These are phyloP conservation scores for Pitta sordida DNA, from an alignment of 2,113 vertebrate genomes.

Conservation along the genomic window DNA sequence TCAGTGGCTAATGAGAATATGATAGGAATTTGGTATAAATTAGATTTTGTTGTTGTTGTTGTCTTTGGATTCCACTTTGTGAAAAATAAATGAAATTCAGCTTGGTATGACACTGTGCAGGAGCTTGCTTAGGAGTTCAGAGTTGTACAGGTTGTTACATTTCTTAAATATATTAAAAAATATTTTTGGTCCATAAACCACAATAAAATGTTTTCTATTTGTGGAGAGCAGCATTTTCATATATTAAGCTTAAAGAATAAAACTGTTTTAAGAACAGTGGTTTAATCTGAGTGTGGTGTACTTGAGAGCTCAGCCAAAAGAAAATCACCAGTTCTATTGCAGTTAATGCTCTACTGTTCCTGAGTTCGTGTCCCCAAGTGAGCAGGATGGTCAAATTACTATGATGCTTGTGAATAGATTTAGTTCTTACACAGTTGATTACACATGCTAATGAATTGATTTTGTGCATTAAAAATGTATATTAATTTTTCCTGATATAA, in stretches of 20 bases:
- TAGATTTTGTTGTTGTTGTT: neutral
- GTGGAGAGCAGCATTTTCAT: neutral
- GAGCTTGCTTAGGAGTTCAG: neutral
- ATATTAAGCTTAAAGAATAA: neutral
- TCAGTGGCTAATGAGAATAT: neutral
- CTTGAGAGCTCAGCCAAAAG: neutral
- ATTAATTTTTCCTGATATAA: neutral
- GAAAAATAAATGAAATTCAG: neutral
- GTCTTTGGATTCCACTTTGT: neutral
- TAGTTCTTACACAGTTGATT: slow-evolving; percentile 30
- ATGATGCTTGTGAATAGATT: slow-evolving; percentile 21
- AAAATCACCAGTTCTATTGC: neutral
- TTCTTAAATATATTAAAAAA: neutral
- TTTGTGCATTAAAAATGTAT: slow-evolving; percentile 24
- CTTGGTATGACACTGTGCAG: neutral
- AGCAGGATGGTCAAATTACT: neutral
- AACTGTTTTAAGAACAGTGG: neutral
- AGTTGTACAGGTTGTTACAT: neutral
- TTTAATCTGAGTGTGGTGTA: neutral
- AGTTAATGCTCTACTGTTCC: neutral
- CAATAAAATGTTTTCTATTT: neutral
- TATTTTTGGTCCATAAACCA: neutral
- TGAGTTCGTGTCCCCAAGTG: neutral
- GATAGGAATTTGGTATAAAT: neutral
- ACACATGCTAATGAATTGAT: slow-evolving; percentile 9